Evolutionary conservation across 2,113 vertebrate genomes (phyloP), one percentile per base, ranked within the genome.

Genomic region (Burhinus bistriatus): DNA sequence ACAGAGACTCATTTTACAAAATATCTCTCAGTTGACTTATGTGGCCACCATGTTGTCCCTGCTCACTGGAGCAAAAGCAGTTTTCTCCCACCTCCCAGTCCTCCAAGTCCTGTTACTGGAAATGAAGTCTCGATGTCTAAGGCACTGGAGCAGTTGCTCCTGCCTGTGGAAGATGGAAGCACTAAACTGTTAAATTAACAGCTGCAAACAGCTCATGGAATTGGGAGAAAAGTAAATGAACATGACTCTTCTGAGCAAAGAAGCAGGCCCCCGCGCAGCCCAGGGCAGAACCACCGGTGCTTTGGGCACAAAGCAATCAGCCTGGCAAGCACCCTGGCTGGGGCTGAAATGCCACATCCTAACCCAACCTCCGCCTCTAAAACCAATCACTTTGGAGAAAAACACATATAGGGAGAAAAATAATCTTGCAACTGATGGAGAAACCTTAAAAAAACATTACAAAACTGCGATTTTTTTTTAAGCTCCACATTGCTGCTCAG

Each of bases 181-280:
- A 96, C 88, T 84, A 95, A 96, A 92, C 84, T 95, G 97, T 95
- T 96, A 97, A 97, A 97, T 96, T 94, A 97, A 95, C 95, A 96
- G 83, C 94, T 97, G 93, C 77, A 90, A 94, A 88, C 72, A 83
- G 75, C 79, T 94, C 62, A 9, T 54, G 52, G 86, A 86, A 88
- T 21, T 45, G 85, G 75, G 78, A 81, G 90, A 59, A 86, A 96
- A 96, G 75, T 62, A 91, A 90, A 83, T 32, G 52, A 89, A 84
- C 0, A 3, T 2, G 32, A 52, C 59, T 93, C 65, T 91, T 70
- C 87, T 38, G 59, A 95, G 80, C 57, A 25, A 91, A 64, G 57
- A 89, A 64, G 57, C 76, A 69, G 90, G 32, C 29, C 57, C 69
- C 75, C 5, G 19, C 6, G 3, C 32, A 81, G 34, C 85, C 70